Percentiles rank a stretch among this genome's conserved stretches.
phyloP scores from a whole-genome alignment of 2,888 invertebrate species.

The Thysanoteuthis rhombus region DNA sequence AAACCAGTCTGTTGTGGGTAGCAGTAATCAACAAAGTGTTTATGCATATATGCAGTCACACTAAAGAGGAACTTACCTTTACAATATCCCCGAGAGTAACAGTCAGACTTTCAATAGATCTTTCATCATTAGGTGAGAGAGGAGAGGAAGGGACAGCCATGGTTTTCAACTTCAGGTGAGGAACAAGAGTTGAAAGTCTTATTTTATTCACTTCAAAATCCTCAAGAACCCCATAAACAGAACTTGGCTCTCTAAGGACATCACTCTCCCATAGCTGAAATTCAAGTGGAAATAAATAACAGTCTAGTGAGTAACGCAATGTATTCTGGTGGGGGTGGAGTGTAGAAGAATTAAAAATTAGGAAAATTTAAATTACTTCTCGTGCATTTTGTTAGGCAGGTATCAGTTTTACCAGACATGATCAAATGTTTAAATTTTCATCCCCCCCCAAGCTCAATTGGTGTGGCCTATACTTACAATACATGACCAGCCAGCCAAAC shows the following conservation, averaged over 20 bases:
- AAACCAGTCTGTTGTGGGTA: too few species aligned
- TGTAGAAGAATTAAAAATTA: too few species aligned
- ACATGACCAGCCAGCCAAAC: too few species aligned
- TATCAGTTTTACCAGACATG: too few species aligned
- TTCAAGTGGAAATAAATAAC: not conserved
- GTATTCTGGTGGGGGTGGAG: fast-evolving
- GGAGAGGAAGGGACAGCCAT: not conserved
- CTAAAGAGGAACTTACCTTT: not conserved
- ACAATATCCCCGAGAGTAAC: not conserved
- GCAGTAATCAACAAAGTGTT: too few species aligned
- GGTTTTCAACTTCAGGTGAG: not conserved
- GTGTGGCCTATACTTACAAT: too few species aligned
- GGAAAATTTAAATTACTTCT: too few species aligned
- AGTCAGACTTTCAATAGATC: not conserved
- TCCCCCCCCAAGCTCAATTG: too few species aligned
- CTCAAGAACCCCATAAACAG: not conserved
- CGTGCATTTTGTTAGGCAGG: too few species aligned
- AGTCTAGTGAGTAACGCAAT: too few species aligned
- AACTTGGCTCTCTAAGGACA: not conserved
- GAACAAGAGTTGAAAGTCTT: not conserved
- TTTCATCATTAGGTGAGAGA: not conserved
- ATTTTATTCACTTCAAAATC: not conserved
- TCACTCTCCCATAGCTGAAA: not conserved
- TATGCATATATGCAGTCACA: too few species aligned
- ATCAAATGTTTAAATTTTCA: too few species aligned